A percentile compares a stretch with the other conserved stretches of the same genome.
Evolutionary conservation across 2,113 vertebrate genomes (phyloP).

Genomic region (Tautogolabrus adspersus): DNA sequence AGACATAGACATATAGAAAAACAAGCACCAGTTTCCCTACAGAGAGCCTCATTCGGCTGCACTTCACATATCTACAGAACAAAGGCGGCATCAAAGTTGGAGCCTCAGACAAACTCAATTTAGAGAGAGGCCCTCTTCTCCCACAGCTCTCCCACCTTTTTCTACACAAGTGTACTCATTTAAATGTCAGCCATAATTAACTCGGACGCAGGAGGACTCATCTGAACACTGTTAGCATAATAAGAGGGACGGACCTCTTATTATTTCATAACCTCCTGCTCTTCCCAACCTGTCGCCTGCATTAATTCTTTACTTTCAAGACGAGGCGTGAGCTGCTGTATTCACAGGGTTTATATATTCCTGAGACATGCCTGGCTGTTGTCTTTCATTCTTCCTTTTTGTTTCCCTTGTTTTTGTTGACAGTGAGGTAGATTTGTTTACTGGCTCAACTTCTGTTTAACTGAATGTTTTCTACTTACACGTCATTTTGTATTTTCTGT

Average conservation of each 20-base stretch:
- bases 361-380: not conserved
- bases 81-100: conserved; percentile 64
- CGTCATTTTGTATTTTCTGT: not conserved
- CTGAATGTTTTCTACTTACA: not conserved
- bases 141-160: conserved; percentile 67
- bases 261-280: conserved; percentile 67
- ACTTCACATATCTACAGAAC: conserved; percentile 67
- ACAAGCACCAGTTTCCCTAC: conserved; percentile 44
- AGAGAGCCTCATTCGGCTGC: conserved; percentile 65
- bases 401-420: not conserved
- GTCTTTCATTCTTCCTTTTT: not conserved
- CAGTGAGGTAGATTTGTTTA: not conserved
- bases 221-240: conserved; percentile 78
- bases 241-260: conserved; percentile 66
- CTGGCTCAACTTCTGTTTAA: not conserved
- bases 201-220: conserved; percentile 71
- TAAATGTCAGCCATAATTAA: conserved; percentile 87
- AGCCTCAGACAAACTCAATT: conserved; percentile 81
- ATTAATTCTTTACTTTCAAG: conserved; percentile 46
- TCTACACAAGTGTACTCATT: conserved; percentile 79
- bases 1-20: not conserved
- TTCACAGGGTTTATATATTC: conserved; percentile 8
- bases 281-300: conserved; percentile 41
- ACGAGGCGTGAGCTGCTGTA: conserved; percentile 16
- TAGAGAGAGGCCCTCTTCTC: conserved; percentile 76